Percentiles rank a stretch among this genome's conserved stretches.
Evolutionary conservation across 2,113 vertebrate genomes (phyloP).

Genomic region (Oplegnathus fasciatus): DNA sequence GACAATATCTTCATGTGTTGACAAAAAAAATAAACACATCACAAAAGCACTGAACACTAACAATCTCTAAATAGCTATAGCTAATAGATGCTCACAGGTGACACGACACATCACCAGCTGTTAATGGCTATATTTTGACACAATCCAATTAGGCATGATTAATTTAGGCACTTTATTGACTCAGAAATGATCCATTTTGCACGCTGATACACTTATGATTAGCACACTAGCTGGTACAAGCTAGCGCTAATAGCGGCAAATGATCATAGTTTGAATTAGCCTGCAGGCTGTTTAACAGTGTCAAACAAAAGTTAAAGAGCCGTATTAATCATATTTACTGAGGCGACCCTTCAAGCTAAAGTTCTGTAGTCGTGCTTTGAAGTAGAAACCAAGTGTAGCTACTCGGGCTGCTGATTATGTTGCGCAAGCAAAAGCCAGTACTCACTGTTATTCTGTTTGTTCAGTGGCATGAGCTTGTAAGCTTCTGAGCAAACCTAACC

Average conservation of each 20-base stretch:
- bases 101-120: not conserved
- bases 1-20: not conserved
- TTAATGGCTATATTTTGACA: not conserved
- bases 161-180: not conserved
- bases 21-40: too few relatives aligned
- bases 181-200: not conserved
- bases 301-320: not conserved
- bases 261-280: not conserved
- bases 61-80: too few relatives aligned
- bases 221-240: not conserved
- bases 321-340: slow-evolving; percentile 7
- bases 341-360: not conserved
- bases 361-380: not conserved
- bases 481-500: not conserved
- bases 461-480: not conserved
- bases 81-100: not conserved
- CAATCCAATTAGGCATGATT: not conserved
- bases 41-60: too few relatives aligned
- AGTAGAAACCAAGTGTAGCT: not conserved
- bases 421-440: not conserved
- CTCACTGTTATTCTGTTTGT: not conserved
- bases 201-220: not conserved
- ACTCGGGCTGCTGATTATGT: not conserved
- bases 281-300: slow-evolving; percentile 7
- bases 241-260: not conserved